Evolutionary conservation across 1,140 invertebrate genomes (phyloP), one percentile per base, ranked within the genome.

Genomic region (Drosophila malerkotliana): DNA sequence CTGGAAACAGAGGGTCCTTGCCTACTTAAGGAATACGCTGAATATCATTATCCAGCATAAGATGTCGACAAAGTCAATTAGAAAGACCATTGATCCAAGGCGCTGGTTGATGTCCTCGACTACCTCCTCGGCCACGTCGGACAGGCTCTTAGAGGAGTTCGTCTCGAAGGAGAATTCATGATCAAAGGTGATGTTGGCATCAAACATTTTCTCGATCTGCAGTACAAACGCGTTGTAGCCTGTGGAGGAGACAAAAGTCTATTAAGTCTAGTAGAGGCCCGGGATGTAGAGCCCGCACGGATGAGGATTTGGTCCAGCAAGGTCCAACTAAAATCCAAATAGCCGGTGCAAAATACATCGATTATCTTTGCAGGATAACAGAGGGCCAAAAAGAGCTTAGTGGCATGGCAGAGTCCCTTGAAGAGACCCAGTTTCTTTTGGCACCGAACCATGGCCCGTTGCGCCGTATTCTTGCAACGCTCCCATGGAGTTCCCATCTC

Each of bases 321-420:
- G 4, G 92, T 91, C 66, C 94, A 93, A 37, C 93, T 93, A 2
- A 95, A 85, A 67, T 95, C 95, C 67, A 94, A 94, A 0, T 94
- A 93, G 3, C 95, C 85, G 5, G 93, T 92, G 85, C 96, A 97
- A 15, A 97, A 92, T 7, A 94, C 93, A 63, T 95, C 94, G 4
- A 95, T 84, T 0, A 94, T 92, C 82, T 95, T 95, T 0, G 95
- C 93, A 4, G 94, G 81, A 45, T 94, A 94, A 75, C 97, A 97
- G 0, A 96, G 90, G 3, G 92, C 62, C 44, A 94, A 77, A 0
- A 94, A 93, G 0, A 95, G 56, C 52, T 94, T 94, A 0, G 94
- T 93, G 1, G 95, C 75, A 12, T 94, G 92, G 77, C 96, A 97
- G 39, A 96, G 61, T 68, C 92, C 93, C 2, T 90, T 92, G 30